Percentiles rank a stretch among this genome's conserved stretches.
phyloP scores from a whole-genome alignment of 2,888 invertebrate genomes.

The Oxytorus armatus region DNA sequence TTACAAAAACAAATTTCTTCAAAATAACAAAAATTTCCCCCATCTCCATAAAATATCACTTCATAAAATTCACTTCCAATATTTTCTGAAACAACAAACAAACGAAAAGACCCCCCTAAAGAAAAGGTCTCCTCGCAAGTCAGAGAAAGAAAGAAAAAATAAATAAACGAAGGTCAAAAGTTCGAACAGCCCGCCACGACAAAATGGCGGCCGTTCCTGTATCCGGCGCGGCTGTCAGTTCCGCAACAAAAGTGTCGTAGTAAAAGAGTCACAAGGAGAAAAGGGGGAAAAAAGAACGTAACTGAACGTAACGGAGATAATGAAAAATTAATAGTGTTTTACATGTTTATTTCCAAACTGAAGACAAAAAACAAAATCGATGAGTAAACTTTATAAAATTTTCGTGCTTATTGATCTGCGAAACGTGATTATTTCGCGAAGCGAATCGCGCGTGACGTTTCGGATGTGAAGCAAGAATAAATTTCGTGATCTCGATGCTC shows the following conservation, averaged over 20 bases:
- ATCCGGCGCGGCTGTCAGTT: neutral
- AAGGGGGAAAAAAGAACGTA: neutral
- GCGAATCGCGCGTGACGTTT: conserved; percentile 36
- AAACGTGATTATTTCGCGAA: conserved; percentile 18
- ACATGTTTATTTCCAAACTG: neutral
- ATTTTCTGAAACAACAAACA: no score
- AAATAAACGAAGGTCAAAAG: no score
- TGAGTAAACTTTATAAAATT: conserved; percentile 28
- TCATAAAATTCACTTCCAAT: no score
- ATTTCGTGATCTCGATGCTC: conserved; percentile 44
- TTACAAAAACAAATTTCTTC: no score
- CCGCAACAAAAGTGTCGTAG: neutral
- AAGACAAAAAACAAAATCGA: conserved; percentile 22
- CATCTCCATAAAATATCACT: no score
- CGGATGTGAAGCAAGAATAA: conserved; percentile 41
- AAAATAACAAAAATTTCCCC: no score
- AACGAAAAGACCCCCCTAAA: no score
- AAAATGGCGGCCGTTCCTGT: no score
- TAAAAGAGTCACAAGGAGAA: neutral
- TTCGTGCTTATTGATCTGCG: conserved; percentile 20
- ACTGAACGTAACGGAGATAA: conserved; percentile 10
- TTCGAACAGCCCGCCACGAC: no score
- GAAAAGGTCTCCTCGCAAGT: no score
- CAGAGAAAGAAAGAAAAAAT: no score
- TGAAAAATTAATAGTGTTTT: conserved; percentile 18